Percentiles rank a stretch among this genome's conserved stretches.
phyloP scores from a whole-genome alignment of 2,888 invertebrate genomes.

The Drosophila merina region DNA sequence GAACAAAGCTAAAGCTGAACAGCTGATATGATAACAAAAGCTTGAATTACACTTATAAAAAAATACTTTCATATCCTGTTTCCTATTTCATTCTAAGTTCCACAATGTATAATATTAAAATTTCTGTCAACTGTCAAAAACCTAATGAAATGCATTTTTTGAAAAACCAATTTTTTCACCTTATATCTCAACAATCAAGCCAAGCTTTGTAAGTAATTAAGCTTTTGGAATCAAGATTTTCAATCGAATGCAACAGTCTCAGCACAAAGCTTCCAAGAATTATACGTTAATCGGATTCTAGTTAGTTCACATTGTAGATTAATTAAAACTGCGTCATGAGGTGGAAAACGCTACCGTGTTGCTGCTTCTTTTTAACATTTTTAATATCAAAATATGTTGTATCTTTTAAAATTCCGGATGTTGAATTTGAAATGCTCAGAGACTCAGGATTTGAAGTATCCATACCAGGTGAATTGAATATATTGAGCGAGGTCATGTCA shows the following conservation, averaged over 20 bases:
- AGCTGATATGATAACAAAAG: constrained; percentile 27
- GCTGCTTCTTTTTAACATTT: constrained; percentile 4
- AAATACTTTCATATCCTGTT: background rate
- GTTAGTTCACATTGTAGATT: constrained; percentile 13
- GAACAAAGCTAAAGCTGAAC: constrained; percentile 7
- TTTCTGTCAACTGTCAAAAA: background rate
- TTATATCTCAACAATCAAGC: background rate
- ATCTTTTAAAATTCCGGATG: constrained; percentile 62
- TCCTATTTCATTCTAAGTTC: background rate
- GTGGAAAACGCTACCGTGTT: constrained; percentile 9
- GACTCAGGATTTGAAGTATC: constrained; percentile 63
- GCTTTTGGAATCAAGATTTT: constrained; percentile 32
- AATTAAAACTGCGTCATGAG: constrained; percentile 56
- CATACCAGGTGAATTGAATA: constrained; percentile 57
- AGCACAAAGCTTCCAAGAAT: constrained; percentile 15
- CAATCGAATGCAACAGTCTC: constrained; percentile 20
- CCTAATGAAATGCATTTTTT: background rate
- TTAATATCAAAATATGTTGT: constrained; percentile 5
- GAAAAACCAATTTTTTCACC: no score
- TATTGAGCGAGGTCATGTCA: background rate
- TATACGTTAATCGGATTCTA: constrained; percentile 9
- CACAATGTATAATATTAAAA: background rate
- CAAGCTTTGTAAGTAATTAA: constrained; percentile 10
- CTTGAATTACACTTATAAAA: constrained; percentile 16
- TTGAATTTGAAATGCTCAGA: constrained; percentile 54